Conservation (phyloP, 2,888 invertebrate genomes). For the Perizoma affinitatum region DNA sequence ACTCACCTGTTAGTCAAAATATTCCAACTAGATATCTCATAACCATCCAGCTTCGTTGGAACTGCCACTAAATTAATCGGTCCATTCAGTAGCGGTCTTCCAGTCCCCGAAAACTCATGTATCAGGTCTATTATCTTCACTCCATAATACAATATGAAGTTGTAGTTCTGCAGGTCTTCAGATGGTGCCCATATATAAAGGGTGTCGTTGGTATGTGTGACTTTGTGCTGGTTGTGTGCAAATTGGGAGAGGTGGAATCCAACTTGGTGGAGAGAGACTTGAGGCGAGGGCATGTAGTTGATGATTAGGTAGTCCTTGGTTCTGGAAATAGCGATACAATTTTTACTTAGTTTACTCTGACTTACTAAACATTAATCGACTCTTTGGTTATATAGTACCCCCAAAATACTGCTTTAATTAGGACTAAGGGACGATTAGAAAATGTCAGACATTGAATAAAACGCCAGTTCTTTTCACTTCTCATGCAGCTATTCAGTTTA, state of each 20-base stretch:
- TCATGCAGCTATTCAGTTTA: too few relatives aligned
- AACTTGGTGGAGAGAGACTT: constrained; percentile 68
- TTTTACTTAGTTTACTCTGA: background rate
- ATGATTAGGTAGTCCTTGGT: constrained; percentile 52
- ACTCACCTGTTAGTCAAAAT: constrained; percentile 73
- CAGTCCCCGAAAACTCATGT: constrained; percentile 58
- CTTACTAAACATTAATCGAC: too few relatives aligned
- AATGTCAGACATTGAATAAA: too few relatives aligned
- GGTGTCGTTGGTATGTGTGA: constrained; percentile 57
- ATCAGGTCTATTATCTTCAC: constrained; percentile 63
- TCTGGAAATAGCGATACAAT: constrained; percentile 48
- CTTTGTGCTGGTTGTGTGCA: constrained; percentile 43
- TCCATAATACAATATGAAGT: constrained; percentile 63
- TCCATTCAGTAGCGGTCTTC: constrained; percentile 60
- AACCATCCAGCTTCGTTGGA: constrained; percentile 61
- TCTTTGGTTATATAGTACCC: too few relatives aligned
- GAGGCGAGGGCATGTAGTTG: constrained; percentile 70
- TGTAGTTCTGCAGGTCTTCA: constrained; percentile 52
- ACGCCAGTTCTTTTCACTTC: too few relatives aligned
- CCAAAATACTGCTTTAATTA: too few relatives aligned
- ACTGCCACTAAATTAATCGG: constrained; percentile 72
- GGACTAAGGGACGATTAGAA: too few relatives aligned
- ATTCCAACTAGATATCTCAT: constrained; percentile 74
- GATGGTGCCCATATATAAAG: constrained; percentile 67
- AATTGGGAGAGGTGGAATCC: constrained; percentile 71